phyloP scores from a whole-genome alignment of 2,888 invertebrate species.

The Orthonevra nobilis region DNA sequence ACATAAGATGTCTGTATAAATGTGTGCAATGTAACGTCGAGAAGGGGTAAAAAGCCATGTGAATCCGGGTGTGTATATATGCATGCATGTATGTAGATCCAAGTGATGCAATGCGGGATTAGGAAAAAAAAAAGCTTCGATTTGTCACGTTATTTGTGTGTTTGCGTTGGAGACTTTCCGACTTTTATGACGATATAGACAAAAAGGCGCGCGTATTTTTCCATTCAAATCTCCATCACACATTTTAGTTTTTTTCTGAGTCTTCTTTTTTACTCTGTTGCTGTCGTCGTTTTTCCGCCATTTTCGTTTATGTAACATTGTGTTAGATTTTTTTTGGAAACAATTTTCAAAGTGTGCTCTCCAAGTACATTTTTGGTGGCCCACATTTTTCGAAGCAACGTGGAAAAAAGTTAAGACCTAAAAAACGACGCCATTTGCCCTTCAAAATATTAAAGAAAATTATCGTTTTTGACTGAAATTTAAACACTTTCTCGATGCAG shows the following conservation, averaged over 20 bases:
- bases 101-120: conserved; percentile 25
- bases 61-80: no score
- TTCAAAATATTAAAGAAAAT: no score
- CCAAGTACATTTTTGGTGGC: neutral
- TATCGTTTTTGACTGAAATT: no score
- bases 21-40: no score
- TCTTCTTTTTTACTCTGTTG: conserved; percentile 3
- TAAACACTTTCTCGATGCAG: neutral
- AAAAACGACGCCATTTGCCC: conserved; percentile 15
- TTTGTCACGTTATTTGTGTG: conserved; percentile 5
- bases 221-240: neutral
- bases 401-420: neutral
- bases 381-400: conserved; percentile 20
- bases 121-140: conserved; percentile 3
- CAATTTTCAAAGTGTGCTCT: conserved; percentile 5
- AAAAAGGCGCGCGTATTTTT: conserved; percentile 56
- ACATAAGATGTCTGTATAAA: no score
- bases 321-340: neutral
- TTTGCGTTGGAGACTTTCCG: neutral
- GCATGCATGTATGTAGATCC: neutral
- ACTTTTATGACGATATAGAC: conserved; percentile 29
- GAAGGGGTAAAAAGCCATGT: no score
- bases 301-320: conserved; percentile 41
- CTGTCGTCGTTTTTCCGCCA: conserved; percentile 31
- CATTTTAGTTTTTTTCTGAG: neutral